Evolutionary conservation across 2,797 vertebrate species (phyloP), one percentile per base, ranked within the genome.

Genomic region (Macropus fuliginosus): DNA sequence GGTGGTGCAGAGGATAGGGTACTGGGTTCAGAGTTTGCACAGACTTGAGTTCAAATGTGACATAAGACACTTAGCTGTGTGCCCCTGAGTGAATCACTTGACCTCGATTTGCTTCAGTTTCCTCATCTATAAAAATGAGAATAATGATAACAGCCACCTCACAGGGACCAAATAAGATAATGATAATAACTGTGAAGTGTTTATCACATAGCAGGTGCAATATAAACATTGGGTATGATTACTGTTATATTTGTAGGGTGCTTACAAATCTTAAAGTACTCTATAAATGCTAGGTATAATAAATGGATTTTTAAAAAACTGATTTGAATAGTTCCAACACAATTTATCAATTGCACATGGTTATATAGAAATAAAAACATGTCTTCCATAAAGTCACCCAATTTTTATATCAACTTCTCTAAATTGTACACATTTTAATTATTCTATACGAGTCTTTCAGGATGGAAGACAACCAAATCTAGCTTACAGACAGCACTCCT

Each of bases 401-500:
- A 93, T 92, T 81, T 81, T 81, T 81, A 27, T 81, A 81, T 46
- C 74, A 66, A 81, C 2, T 1, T 81, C 54, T 95, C 93, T 96
- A 91, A 96, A 66, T 62, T 93, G 21, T 9, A 74, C 31, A 56
- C 94, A 10, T 93, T 96, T n/a, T 27, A 27, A 56, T 55, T 54
- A 24, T 52, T 66, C 91, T 27, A 14, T 94, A 91, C 1, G n/a
- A 87, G 93, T 90, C 90, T 56, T 91, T 81, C 21, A 4, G 74
- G 24, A 9, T 81, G 21, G 21, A 94, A 96, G 92, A 93, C 57
- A 92, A 93, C 54, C 55, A 91, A 46, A 55, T 95, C 93, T 94
- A 40, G 66, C n/a, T 29, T 14, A 94, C 52, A 87, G 92, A 34
- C 56, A 59, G 34, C 54, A 50, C 91, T 96, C 89, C 1, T 34